Conservation (phyloP, 2,888 invertebrate genomes). For the Pristionchus maxplancki region DNA sequence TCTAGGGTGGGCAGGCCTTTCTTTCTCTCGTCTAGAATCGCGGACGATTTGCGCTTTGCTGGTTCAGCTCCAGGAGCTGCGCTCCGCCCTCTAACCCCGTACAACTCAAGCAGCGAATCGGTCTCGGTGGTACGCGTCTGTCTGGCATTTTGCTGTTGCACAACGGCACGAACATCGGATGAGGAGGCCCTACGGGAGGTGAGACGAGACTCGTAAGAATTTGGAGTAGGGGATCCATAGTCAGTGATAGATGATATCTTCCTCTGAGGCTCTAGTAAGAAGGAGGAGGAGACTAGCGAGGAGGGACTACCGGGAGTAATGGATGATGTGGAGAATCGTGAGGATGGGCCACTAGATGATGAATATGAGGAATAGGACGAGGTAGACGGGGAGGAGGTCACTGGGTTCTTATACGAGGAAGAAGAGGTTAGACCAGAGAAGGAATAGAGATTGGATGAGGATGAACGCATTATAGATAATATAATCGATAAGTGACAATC, state of each 20-base stretch:
- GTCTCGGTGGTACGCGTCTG: constrained; percentile 56
- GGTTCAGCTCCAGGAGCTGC: constrained; percentile 50
- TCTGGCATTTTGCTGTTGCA: neutral
- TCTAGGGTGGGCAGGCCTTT: constrained; percentile 28
- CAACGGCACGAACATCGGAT: constrained; percentile 19
- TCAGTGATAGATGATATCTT: constrained; percentile 47
- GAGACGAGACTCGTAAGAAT: constrained; percentile 46
- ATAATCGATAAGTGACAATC: neutral
- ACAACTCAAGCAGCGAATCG: constrained; percentile 62
- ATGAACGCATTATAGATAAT: constrained; percentile 35
- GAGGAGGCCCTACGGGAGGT: constrained; percentile 41
- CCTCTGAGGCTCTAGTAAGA: constrained; percentile 15
- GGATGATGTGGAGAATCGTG: constrained; percentile 37
- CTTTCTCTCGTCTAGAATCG: constrained; percentile 47
- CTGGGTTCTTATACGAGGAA: constrained; percentile 38
- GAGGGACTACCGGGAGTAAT: constrained; percentile 35
- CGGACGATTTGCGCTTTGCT: neutral
- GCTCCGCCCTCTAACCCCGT: constrained; percentile 62
- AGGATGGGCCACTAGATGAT: neutral
- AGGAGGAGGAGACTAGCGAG: constrained; percentile 16
- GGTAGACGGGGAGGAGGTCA: neutral
- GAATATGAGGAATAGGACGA: constrained; percentile 23
- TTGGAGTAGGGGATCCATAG: constrained; percentile 20
- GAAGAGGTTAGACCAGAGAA: constrained; percentile 31
- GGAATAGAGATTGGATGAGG: constrained; percentile 23